Conservation (phyloP, 2,797 vertebrate genomes). For the Centropyge bicolor region DNA sequence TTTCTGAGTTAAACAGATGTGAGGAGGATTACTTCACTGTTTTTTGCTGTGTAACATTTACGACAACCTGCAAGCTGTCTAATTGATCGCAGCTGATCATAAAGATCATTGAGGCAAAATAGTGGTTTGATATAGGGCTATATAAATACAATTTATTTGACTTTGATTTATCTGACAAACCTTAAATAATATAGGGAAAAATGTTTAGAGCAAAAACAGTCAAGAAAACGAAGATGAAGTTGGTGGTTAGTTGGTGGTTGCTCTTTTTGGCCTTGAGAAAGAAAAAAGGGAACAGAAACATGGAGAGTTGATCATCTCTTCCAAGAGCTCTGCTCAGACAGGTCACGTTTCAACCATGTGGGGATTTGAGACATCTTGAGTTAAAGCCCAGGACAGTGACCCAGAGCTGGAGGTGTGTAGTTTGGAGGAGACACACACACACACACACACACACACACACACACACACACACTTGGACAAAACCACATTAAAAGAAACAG, state of each 20-base stretch:
- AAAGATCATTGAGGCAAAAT: neutral
- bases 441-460: neutral
- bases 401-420: neutral
- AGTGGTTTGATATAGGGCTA: neutral
- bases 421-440: neutral
- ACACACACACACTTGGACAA: neutral
- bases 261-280: conserved; percentile 8
- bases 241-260: neutral
- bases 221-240: neutral
- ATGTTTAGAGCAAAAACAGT: neutral
- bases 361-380: neutral
- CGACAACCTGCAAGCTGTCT: neutral
- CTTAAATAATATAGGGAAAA: neutral
- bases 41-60: neutral
- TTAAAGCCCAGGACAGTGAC: no score
- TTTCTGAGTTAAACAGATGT: neutral
- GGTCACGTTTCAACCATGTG: neutral
- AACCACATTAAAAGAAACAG: neutral
- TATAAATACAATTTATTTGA: neutral
- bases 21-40: conserved; percentile 1
- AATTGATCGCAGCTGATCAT: neutral
- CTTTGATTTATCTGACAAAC: neutral
- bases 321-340: neutral
- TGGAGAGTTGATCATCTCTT: neutral
- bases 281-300: conserved; percentile 2